phyloP scores from a whole-genome alignment of 2,113 vertebrate genomes.

The Thunnus maccoyii region DNA sequence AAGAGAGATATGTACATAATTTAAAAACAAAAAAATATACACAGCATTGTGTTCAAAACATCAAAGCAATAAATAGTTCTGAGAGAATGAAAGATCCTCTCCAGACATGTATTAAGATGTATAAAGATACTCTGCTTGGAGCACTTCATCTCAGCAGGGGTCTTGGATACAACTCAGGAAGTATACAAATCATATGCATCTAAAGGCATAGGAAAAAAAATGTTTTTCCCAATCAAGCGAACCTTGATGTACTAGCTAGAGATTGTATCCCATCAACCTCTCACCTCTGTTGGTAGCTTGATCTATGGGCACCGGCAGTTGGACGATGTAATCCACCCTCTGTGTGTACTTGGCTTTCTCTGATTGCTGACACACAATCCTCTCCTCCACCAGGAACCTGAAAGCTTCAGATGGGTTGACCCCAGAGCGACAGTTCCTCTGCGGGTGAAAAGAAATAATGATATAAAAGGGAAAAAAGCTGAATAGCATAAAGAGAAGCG shows the following conservation, averaged over 20 bases:
- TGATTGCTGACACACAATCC: conserved; percentile 96
- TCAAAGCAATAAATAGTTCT: background rate
- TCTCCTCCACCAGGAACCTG: conserved; percentile 97
- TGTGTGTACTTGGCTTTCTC: conserved; percentile 99
- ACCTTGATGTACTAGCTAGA: background rate
- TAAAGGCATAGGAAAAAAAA: background rate
- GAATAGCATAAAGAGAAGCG: background rate
- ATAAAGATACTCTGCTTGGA: no score
- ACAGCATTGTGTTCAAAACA: background rate
- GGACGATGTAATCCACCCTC: conserved; percentile 97
- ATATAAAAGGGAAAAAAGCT: background rate
- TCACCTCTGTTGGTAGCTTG: conserved; percentile 96
- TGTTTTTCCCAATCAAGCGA: no score
- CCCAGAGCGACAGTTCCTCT: conserved; percentile 98
- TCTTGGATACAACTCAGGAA: background rate
- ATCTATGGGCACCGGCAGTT: conserved; percentile 97
- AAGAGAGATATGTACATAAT: background rate
- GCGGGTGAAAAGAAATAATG: conserved; percentile 17
- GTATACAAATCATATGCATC: background rate
- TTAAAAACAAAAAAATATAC: background rate
- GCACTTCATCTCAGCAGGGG: no score
- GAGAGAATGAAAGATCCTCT: no score
- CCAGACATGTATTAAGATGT: no score
- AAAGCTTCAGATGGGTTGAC: conserved; percentile 97
- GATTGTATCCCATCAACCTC: background rate